Evolutionary conservation across 2,797 vertebrate genomes (phyloP).

Genomic region (Manis javanica): DNA sequence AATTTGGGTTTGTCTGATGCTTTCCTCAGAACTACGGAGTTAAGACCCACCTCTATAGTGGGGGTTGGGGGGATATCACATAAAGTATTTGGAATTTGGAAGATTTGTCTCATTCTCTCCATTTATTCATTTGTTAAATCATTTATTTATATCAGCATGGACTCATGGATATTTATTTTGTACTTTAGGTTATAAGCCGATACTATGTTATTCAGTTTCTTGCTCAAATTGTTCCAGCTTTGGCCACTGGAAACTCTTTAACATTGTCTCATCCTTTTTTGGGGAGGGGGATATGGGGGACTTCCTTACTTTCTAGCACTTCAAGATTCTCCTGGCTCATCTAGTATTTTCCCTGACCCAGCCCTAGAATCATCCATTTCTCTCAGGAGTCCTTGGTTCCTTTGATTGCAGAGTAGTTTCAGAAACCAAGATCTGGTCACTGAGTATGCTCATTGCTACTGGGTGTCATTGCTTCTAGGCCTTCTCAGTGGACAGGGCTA

Average conservation of each 20-base stretch:
- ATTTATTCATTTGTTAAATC: neutral
- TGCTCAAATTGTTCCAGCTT: neutral
- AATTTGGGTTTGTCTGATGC: neutral
- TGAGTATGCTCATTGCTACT: neutral
- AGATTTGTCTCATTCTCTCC: neutral
- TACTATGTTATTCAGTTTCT: neutral
- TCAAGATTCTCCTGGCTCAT: neutral
- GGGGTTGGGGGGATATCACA: neutral
- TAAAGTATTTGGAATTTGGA: neutral
- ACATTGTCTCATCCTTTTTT: neutral
- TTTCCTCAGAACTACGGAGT: neutral
- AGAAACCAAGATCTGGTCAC: constrained; percentile 2
- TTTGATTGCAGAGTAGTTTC: neutral
- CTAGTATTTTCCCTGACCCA: neutral
- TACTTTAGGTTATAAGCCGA: neutral
- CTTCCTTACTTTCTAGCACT: neutral
- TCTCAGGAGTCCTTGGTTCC: neutral
- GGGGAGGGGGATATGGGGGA: neutral
- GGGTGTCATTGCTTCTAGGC: neutral
- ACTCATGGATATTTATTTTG: neutral
- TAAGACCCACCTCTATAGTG: neutral
- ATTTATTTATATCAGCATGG: neutral
- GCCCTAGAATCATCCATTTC: neutral
- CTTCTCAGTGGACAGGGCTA: neutral
- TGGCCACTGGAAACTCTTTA: neutral